Base-by-base conservation (phyloP, 2,113 vertebrate species). In the Planiliza haematocheilus region DNA sequence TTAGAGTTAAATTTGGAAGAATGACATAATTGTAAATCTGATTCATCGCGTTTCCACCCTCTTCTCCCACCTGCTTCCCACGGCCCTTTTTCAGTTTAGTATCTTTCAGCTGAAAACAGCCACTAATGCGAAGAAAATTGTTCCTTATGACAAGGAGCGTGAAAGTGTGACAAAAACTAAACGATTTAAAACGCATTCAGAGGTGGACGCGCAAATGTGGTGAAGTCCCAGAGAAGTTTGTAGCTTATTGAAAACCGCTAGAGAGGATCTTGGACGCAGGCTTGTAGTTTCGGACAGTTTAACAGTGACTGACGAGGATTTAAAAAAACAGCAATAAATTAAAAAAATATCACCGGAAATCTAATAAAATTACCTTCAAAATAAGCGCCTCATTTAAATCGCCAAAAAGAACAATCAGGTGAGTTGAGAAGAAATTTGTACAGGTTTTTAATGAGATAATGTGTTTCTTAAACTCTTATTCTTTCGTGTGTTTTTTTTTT, bases 61-160 rank as follows among this genome's bases (percentile, higher is more conserved):
- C 24, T 30, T 30, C 24, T 30, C 5, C 24, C 24, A 30, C 24
- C 5, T 30, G 24, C 24, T 30, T 30, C 24, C 24, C 24, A 30
- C 24, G 24, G 24, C 24, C 24, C 24, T 30, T 30, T 30, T 30
- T 30, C n/a, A 30, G 24, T 30, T 30, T 5, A n/a, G n/a, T n/a
- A 5, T 30, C 24, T 20, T 63, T 70, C 52, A 8, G 42, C 7
- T 43, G 62, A 61, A 48, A 56, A 45, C 7, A 50, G 20, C 30
- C 16, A 7, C 50, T 60, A 41, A 60, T 17, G 55, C 38, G 30
- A 4, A 10, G 75, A 77, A 55, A 87, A 83, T 83, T 2, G 8
- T 3, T 48, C 10, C 6, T 17, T 65, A 9, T 73, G 34, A 20
- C 41, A 21, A 1, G 45, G 63, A 74, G 51, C 74, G 80, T 79